Evolutionary conservation across 1,140 invertebrate species (phyloP), one percentile per base, ranked within the genome.

Genomic region (Hermetia illucens): DNA sequence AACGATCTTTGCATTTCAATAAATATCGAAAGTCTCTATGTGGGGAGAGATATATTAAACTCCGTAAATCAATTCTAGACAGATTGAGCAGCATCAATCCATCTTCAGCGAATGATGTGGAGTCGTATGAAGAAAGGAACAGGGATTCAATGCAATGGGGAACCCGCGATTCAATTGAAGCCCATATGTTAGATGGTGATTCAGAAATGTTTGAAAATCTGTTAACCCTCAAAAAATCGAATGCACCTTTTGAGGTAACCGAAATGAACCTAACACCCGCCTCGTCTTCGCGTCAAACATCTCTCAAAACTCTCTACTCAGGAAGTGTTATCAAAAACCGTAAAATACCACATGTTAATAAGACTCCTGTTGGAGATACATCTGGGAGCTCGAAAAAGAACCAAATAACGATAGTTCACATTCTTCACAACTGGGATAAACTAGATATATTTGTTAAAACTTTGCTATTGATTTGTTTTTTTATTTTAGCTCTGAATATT

Each of bases 391-490:
- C 3, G 3, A 29, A 29, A 12, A 29, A 29, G 16, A 13, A 29
- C 27, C 16, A 12, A 13, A 15, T 29, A 29, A 29, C n/a, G 16
- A 29, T 29, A 3, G 16, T 29, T 43, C 29, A 33, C 21, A 18
- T 3, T 38, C n/a, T 30, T 35, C 21, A 35, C 32, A 41, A 41
- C 2, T 16, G 31, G 10, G 8, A 16, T 34, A 22, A 33, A 15
- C 21, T 27, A 13, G 17, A 35, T 27, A 32, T 24, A 30, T 34
- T 21, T 36, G 21, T 27, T 13, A 22, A 29, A 31, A 33, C 21
- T 42, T 22, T 22, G 21, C 21, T 36, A 30, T 44, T 21, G 30
- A 31, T 22, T 49, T 33, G 8, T 10, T 40, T 33, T 17, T 46
- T 40, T 21, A n/a, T n/a, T n/a, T n/a, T n/a, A n/a, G n/a, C n/a